These are phyloP conservation scores for Plectrocnemia conspersa DNA, from an alignment of 1,140 invertebrate species.

Conservation along the genomic window DNA sequence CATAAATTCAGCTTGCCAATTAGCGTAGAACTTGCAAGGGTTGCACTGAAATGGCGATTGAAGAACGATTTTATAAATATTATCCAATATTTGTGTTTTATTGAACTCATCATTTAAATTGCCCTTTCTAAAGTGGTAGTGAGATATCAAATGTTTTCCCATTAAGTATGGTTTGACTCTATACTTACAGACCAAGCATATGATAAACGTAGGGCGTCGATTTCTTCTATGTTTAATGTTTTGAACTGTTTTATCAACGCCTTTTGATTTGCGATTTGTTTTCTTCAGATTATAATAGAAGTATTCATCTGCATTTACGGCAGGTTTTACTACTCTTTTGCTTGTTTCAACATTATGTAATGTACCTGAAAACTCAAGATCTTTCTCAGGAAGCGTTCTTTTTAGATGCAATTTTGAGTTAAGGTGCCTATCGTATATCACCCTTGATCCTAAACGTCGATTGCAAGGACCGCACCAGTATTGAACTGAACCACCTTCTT, in stretches of 20 bases:
- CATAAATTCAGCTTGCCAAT: slow-evolving; percentile 66
- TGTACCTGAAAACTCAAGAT: slow-evolving; percentile 55
- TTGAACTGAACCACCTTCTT: slow-evolving; percentile 53
- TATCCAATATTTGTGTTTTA: slow-evolving; percentile 62
- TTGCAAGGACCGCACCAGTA: slow-evolving; percentile 79
- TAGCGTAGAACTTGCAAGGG: slow-evolving; percentile 79
- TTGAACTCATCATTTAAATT: slow-evolving; percentile 51
- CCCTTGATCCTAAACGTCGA: slow-evolving; percentile 63
- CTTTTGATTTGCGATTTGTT: slow-evolving; percentile 38
- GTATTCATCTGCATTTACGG: slow-evolving; percentile 40
- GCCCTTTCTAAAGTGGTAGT: slow-evolving; percentile 72
- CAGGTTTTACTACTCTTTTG: slow-evolving; percentile 42
- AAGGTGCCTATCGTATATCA: slow-evolving; percentile 71
- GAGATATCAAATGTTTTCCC: slow-evolving; percentile 79
- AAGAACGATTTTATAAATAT: slow-evolving; percentile 70
- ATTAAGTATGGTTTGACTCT: slow-evolving; percentile 63
- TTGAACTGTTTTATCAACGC: slow-evolving; percentile 17
- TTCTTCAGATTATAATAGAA: slow-evolving; percentile 38
- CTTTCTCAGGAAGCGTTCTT: slow-evolving; percentile 61
- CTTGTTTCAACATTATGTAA: slow-evolving; percentile 40
- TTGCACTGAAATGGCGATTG: slow-evolving; percentile 80
- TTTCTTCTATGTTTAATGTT: slow-evolving; percentile 49
- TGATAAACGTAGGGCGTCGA: slow-evolving; percentile 54
- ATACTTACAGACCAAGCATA: slow-evolving; percentile 66
- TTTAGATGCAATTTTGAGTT: slow-evolving; percentile 67